A percentile compares a stretch with the other conserved stretches of the same genome.
Conservation (phyloP, 2,113 vertebrate genomes). For the Acrocephalus kingi region DNA sequence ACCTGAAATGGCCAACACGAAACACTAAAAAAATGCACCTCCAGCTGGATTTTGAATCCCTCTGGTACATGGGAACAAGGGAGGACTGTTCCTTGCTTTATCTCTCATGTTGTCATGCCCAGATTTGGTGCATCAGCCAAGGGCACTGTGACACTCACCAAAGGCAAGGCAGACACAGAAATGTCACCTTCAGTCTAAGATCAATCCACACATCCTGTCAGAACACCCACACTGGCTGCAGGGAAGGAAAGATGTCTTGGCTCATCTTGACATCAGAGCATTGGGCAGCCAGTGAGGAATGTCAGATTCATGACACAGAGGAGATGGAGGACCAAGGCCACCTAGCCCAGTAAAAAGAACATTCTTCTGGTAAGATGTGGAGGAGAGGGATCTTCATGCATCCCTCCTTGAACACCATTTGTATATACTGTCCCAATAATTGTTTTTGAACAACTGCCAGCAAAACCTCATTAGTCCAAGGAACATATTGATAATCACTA, state of each 20-base stretch:
- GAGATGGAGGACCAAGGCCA: not conserved
- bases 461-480: not conserved
- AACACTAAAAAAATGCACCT: not conserved
- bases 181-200: not conserved
- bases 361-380: not conserved
- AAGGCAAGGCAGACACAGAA: not conserved
- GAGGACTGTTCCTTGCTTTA: not conserved
- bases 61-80: not conserved
- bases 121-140: accelerated
- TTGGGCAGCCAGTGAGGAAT: not conserved
- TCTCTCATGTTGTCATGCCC: not conserved
- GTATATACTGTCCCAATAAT: not conserved
- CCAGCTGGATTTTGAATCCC: not conserved
- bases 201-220: not conserved
- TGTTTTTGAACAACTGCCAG: not conserved
- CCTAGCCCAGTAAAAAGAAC: not conserved
- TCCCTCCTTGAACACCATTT: not conserved
- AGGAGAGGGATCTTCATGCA: not conserved
- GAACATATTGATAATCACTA: not conserved
- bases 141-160: not conserved
- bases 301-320: not conserved
- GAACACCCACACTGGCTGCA: not conserved
- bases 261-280: not conserved
- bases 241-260: not conserved
- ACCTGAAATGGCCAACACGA: not conserved